Conservation (phyloP, 2,888 invertebrate genomes). For the Julus scanicus region DNA sequence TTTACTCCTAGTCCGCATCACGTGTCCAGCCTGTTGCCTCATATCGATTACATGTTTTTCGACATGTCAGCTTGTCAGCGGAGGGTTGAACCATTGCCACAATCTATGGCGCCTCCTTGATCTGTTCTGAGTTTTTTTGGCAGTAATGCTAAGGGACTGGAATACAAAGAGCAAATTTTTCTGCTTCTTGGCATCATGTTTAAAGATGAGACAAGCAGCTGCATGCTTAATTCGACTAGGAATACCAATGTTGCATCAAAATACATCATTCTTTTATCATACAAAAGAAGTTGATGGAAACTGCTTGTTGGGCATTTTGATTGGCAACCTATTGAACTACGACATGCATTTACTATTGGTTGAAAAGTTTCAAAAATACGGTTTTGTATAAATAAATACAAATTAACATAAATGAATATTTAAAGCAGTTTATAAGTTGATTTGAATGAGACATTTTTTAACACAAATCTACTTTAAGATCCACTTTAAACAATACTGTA, state of each 20-base stretch:
- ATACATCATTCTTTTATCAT: not conserved
- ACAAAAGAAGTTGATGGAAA: not conserved
- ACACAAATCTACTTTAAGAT: too few species aligned
- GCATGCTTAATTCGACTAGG: not conserved
- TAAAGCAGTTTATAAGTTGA: too few species aligned
- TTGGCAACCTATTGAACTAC: not conserved
- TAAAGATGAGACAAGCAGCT: constrained; percentile 1
- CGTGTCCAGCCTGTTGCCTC: constrained; percentile 23
- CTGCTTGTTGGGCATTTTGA: not conserved
- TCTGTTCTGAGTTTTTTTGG: not conserved
- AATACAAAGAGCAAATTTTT: not conserved
- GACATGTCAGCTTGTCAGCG: not conserved
- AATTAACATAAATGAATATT: not conserved
- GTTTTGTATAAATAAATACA: not conserved
- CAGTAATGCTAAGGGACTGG: not conserved
- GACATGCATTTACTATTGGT: not conserved
- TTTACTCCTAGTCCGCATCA: not conserved
- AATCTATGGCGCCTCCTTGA: not conserved
- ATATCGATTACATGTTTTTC: not conserved
- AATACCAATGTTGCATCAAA: not conserved
- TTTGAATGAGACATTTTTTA: too few species aligned
- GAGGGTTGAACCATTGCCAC: constrained; percentile 31
- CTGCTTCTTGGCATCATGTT: constrained; percentile 28
- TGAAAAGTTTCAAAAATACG: not conserved
- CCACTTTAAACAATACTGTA: too few species aligned